These are phyloP conservation scores for Trichomalopsis sarcophagae DNA, from an alignment of 1,140 invertebrate species.

Conservation along the genomic window DNA sequence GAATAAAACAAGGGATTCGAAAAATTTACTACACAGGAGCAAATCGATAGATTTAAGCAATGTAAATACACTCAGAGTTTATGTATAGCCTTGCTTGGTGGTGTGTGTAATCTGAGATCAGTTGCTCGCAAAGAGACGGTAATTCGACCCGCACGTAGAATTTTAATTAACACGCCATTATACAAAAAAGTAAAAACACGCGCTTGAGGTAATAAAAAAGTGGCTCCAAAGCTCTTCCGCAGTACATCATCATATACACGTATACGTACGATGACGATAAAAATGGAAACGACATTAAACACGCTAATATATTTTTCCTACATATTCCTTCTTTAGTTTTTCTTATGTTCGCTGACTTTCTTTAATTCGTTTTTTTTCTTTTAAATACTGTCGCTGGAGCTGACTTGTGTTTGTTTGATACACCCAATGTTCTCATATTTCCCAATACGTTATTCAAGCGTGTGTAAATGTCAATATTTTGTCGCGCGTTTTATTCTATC, in stretches of 20 bases:
- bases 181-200: constrained; percentile 33
- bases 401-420: constrained; percentile 31
- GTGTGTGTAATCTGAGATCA: neutral
- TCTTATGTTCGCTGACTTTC: neutral
- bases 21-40: neutral
- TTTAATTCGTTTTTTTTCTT: neutral
- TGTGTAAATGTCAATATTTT: constrained; percentile 26
- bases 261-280: constrained; percentile 11
- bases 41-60: neutral
- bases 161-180: constrained; percentile 14
- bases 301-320: constrained; percentile 15
- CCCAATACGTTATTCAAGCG: constrained; percentile 7
- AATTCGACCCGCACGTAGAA: neutral
- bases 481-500: neutral
- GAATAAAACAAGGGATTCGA: neutral
- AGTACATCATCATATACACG: neutral
- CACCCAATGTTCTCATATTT: neutral
- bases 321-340: constrained; percentile 21
- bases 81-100: no score
- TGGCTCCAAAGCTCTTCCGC: constrained; percentile 25
- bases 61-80: neutral
- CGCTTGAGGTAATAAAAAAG: constrained; percentile 28
- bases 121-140: neutral
- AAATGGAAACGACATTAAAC: constrained; percentile 35
- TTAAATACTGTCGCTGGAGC: constrained; percentile 19